Percentiles rank a stretch among this genome's conserved stretches.
Conservation (phyloP, 2,113 vertebrate genomes). For the Tenebrosternarchus preto region DNA sequence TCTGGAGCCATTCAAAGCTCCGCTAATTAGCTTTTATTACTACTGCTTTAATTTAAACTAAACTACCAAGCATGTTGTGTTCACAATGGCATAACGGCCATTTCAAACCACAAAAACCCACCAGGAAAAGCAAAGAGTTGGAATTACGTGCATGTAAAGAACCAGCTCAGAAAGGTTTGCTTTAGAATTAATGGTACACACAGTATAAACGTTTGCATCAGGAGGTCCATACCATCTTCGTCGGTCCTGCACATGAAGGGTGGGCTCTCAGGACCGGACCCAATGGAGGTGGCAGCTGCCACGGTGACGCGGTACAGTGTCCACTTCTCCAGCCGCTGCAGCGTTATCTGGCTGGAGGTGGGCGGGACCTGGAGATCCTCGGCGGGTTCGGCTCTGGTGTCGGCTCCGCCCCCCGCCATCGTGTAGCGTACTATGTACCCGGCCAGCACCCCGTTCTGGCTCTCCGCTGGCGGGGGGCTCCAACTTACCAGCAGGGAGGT, state of each 20-base stretch:
- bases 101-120: background rate
- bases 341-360: constrained; percentile 80
- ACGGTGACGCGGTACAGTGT: constrained; percentile 89
- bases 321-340: constrained; percentile 97
- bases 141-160: too few species aligned
- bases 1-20: background rate
- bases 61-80: background rate
- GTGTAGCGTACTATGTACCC: constrained; percentile 92
- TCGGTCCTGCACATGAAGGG: constrained; percentile 89
- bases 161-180: too few species aligned
- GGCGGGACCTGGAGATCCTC: constrained; percentile 85
- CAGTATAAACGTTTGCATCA: too few species aligned
- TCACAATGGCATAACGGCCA: background rate
- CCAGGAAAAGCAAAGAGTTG: background rate
- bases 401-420: constrained; percentile 83
- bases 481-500: constrained; percentile 99
- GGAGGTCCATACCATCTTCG: constrained; percentile 84
- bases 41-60: background rate
- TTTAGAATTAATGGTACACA: background rate
- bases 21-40: constrained; percentile 17
- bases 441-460: constrained; percentile 92
- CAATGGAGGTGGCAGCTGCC: constrained; percentile 86
- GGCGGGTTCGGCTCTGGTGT: constrained; percentile 73
- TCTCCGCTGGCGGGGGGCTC: constrained; percentile 86
- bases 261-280: constrained; percentile 90